Evolutionary conservation across 2,888 invertebrate species (phyloP).

Genomic region (Nomada fabriciana): DNA sequence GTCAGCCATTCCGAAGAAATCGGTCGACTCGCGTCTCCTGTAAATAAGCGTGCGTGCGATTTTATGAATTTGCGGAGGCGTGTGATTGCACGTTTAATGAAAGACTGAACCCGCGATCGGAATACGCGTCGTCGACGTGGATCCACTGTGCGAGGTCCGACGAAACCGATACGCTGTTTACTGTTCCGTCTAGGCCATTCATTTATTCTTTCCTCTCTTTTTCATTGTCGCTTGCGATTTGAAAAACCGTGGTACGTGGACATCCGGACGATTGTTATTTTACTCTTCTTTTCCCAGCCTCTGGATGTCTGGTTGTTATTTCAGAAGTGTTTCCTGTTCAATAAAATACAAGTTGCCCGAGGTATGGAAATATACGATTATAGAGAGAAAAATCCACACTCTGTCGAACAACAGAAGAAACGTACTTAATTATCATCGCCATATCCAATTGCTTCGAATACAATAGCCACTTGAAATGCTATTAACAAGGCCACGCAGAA

Average conservation of each 20-base stretch:
- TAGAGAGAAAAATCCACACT: conserved; percentile 19
- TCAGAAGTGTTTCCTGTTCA: conserved; percentile 42
- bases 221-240: conserved; percentile 5
- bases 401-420: conserved; percentile 11
- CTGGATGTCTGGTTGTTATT: conserved; percentile 34
- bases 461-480: not conserved
- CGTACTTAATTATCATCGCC: conserved; percentile 60
- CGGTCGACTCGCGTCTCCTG: conserved; percentile 48
- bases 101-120: conserved; percentile 63
- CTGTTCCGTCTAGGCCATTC: conserved; percentile 43
- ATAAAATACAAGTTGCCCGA: conserved; percentile 47
- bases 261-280: not conserved
- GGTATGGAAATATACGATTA: conserved; percentile 51
- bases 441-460: conserved; percentile 7
- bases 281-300: conserved; percentile 4
- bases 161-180: conserved; percentile 27
- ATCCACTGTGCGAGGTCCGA: conserved; percentile 23
- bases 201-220: conserved; percentile 17
- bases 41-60: conserved; percentile 54
- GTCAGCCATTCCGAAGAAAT: conserved; percentile 40
- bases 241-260: not conserved
- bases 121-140: conserved; percentile 19
- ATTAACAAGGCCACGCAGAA: not conserved
- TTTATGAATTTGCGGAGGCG: conserved; percentile 42
- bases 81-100: conserved; percentile 41